Evolutionary conservation across 2,888 invertebrate genomes (phyloP), one percentile per base, ranked within the genome.

Genomic region (Tigriopus californicus): DNA sequence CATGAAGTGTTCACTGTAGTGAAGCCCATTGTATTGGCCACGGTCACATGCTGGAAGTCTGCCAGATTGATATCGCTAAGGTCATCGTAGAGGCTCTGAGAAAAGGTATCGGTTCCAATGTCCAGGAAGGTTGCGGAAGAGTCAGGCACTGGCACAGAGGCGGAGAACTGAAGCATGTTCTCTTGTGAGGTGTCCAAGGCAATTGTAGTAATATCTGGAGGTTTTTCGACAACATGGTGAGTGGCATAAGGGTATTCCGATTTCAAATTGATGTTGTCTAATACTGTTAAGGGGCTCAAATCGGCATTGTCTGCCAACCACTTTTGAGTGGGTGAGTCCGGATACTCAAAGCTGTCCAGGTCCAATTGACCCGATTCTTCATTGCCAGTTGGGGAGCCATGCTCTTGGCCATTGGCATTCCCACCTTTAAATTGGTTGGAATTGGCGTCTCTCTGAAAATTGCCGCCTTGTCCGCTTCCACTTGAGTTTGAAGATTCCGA

Each of bases 1-100:
- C 33, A 33, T 33, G 33, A 33, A 5, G 33, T 33, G 33, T 33
- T 33, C 4, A 33, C 33, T 33, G 33, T 33, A 33, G 33, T 33
- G 33, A 5, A 33, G 8, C 33, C 33, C 33, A 33, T 33, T 33
- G 33, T 33, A 33, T 33, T 33, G 33, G 33, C 33, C 3, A 33
- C 33, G 8, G 33, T 33, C 33, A 33, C 33, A 33, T 33, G 33
- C 33, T 33, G 33, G 18, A 42, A 41, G 11, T 42, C 55, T 12
- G 22, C 41, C 24, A 55, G 40, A 18, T 41, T 55, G 5, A 55
- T 52, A 13, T 52, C 52, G 25, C 52, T 33, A 8, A 52, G 52
- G 47, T 57, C 57, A 10, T 57, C 57, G n/a, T 57, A 57, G 11
- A 57, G 46, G 46, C 57, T 57, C 46, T 57, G 57, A n/a, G 57